phyloP scores from a whole-genome alignment of 37 sponge, comb jelly and placozoan species.

The Aplysina aerophoba region DNA sequence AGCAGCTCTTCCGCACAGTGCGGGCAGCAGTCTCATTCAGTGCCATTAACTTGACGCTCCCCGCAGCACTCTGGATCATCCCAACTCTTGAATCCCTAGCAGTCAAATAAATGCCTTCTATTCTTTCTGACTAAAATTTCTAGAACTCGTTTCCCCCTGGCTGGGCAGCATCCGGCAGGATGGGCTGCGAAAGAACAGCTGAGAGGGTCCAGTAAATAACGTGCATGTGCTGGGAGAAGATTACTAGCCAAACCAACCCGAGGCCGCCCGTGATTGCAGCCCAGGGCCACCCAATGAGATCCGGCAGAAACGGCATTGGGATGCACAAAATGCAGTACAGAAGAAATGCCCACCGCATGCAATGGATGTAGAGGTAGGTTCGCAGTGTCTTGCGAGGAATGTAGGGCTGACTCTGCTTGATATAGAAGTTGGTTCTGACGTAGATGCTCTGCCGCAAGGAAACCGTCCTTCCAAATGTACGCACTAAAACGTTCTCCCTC shows the following conservation, averaged over 20 bases:
- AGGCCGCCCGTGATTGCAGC: background rate
- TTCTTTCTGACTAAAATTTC: background rate
- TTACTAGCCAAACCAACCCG: background rate
- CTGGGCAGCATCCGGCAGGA: background rate
- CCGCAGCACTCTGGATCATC: background rate
- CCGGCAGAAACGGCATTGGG: background rate
- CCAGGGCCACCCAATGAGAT: background rate
- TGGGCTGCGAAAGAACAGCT: background rate
- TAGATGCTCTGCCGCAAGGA: background rate
- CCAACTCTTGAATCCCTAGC: background rate
- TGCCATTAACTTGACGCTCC: background rate
- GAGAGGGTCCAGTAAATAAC: background rate
- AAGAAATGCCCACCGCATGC: background rate
- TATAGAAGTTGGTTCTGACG: background rate
- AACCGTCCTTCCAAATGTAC: background rate
- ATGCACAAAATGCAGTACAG: background rate
- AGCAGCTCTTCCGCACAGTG: too few species aligned
- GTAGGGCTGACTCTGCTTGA: background rate
- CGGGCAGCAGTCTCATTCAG: background rate
- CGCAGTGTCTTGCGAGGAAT: background rate
- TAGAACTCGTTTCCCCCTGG: background rate
- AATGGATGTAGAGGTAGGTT: background rate
- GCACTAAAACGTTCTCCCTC: background rate
- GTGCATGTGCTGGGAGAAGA: background rate
- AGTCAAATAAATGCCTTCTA: background rate